Evolutionary conservation across 2,888 invertebrate genomes (phyloP).

Genomic region (Doris montereyensis): DNA sequence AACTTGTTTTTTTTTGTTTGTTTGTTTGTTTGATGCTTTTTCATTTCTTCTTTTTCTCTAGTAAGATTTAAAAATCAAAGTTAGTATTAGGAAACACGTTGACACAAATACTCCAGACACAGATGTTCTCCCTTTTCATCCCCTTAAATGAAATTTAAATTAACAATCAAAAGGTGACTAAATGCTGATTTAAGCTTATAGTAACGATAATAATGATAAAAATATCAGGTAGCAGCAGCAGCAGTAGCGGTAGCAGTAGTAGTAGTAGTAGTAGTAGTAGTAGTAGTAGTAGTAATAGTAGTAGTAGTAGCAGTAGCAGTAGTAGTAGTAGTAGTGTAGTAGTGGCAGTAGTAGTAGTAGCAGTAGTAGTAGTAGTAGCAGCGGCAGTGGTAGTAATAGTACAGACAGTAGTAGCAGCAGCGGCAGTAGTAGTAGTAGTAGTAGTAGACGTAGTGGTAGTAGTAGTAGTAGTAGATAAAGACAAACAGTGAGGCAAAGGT

Average conservation of each 20-base stretch:
- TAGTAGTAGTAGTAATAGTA: background rate
- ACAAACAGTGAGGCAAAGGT: no score
- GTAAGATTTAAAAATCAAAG: background rate
- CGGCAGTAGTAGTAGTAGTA: background rate
- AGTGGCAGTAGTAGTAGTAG: background rate
- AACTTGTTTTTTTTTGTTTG: background rate
- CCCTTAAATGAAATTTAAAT: no score
- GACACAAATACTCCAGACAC: no score
- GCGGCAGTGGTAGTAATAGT: background rate
- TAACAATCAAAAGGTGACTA: no score
- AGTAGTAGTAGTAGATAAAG: no score
- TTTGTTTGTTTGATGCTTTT: background rate
- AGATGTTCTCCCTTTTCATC: no score
- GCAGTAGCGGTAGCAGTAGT: background rate
- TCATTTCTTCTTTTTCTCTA: background rate
- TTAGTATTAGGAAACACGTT: no score
- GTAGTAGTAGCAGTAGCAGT: background rate
- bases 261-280: background rate
- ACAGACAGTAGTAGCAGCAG: background rate
- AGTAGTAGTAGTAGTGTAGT: background rate
- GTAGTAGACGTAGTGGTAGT: no score
- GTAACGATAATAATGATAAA: no score
- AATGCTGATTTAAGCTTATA: no score
- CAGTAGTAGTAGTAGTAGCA: background rate
- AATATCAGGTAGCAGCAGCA: no score